These are phyloP conservation scores for Chelonus insularis DNA, from an alignment of 1,140 invertebrate genomes.

Conservation along the genomic window DNA sequence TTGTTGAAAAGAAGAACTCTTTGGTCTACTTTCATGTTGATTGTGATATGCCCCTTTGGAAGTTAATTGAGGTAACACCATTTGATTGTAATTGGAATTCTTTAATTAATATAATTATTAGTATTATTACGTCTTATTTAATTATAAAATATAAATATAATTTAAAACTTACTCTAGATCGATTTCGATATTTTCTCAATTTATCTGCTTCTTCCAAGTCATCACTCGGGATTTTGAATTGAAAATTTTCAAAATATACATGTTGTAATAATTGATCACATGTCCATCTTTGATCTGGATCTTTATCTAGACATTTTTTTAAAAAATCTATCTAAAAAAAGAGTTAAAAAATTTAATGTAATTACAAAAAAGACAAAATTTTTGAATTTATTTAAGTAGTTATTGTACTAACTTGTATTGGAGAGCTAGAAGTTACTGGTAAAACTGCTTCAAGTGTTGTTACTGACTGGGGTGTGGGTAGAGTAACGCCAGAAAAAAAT, in stretches of 20 bases:
- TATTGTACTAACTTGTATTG: slow-evolving; percentile 47
- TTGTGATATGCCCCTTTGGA: slow-evolving; percentile 48
- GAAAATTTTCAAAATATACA: slow-evolving; percentile 83
- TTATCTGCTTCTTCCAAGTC: slow-evolving; percentile 75
- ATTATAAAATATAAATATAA: too few relatives aligned
- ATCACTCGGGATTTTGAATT: slow-evolving; percentile 73
- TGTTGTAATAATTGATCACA: slow-evolving; percentile 89
- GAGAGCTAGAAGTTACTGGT: slow-evolving; percentile 68
- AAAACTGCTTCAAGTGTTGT: slow-evolving; percentile 83
- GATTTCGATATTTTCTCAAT: slow-evolving; percentile 62
- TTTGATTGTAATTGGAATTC: slow-evolving; percentile 63
- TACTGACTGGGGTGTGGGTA: slow-evolving; percentile 90
- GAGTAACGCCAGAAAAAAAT: slow-evolving; percentile 89
- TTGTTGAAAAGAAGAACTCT: slow-evolving; percentile 58
- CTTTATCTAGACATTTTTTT: slow-evolving; percentile 93
- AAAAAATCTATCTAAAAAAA: slow-evolving; percentile 75
- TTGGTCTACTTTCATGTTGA: slow-evolving; percentile 53
- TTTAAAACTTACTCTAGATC: slow-evolving; percentile 61
- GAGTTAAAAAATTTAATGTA: slow-evolving; percentile 8
- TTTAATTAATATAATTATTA: slow-evolving; percentile 39
- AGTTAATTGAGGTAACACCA: slow-evolving; percentile 68
- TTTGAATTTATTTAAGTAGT: not conserved
- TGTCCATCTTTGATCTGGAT: slow-evolving; percentile 87
- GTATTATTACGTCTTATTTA: too few relatives aligned
- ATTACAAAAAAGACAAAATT: not conserved